Conservation (phyloP, 1,140 invertebrate species). For the Drosophila kanapiae region DNA sequence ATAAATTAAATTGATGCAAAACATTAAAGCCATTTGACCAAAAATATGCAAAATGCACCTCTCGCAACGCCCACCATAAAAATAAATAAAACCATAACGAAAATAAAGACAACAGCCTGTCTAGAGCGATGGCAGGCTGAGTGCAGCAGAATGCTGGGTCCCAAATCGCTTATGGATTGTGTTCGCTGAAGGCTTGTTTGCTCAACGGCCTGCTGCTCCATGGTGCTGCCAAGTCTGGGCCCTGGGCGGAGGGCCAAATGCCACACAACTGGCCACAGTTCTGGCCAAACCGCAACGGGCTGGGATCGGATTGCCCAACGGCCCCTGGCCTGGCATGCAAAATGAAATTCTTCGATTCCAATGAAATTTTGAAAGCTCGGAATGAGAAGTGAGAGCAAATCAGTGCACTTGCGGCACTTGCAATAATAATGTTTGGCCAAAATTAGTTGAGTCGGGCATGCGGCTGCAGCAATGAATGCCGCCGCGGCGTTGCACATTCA, state of each 20-base stretch:
- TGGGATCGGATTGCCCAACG: conserved; percentile 42
- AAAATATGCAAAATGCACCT: conserved; percentile 72
- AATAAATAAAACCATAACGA: conserved; percentile 19
- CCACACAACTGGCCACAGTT: conserved; percentile 45
- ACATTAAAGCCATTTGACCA: conserved; percentile 68
- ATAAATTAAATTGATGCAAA: conserved; percentile 77
- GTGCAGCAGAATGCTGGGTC: conserved; percentile 3
- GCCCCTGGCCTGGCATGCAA: conserved; percentile 39
- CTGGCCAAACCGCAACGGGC: conserved; percentile 44
- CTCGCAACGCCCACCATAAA: conserved; percentile 54
- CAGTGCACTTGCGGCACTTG: conserved; percentile 47
- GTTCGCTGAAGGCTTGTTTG: conserved; percentile 65
- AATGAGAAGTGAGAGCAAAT: conserved; percentile 49
- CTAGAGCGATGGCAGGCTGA: conserved; percentile 3
- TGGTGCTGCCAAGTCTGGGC: conserved; percentile 13
- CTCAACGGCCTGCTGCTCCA: conserved; percentile 28
- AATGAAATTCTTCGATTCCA: conserved; percentile 61
- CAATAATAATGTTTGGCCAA: conserved; percentile 55
- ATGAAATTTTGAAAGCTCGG: conserved; percentile 53
- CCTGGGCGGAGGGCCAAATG: conserved; percentile 45
- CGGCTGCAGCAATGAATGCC: conserved; percentile 22
- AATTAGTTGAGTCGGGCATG: conserved; percentile 30
- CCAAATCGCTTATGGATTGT: conserved; percentile 59
- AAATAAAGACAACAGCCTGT: conserved; percentile 37
- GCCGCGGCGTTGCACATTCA: conserved; percentile 64